Percentiles rank a stretch among this genome's conserved stretches.
Evolutionary conservation across 2,113 vertebrate species (phyloP).

Genomic region (Prunella fulvescens): DNA sequence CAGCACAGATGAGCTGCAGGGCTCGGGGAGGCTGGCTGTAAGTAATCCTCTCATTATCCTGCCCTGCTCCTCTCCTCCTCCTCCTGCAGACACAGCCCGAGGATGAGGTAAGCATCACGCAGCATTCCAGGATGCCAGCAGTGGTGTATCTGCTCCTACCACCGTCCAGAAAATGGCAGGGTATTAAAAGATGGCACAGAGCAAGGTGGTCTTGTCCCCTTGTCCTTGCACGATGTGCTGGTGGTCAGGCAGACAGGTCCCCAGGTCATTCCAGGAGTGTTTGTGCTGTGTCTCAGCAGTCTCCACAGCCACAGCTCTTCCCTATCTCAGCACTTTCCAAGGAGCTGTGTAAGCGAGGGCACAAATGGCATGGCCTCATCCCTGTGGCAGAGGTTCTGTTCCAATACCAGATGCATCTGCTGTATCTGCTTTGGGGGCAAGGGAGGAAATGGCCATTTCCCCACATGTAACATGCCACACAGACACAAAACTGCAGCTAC

Average conservation of each 20-base stretch:
- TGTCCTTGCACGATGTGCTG: fast-evolving
- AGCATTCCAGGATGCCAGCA: neutral
- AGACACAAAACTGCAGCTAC: neutral
- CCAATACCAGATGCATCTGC: fast-evolving
- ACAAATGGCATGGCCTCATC: fast-evolving
- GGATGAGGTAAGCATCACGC: neutral
- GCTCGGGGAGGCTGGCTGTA: neutral
- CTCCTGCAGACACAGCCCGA: neutral
- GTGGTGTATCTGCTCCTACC: neutral
- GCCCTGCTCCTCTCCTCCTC: neutral
- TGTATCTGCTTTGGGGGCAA: neutral
- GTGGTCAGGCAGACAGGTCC: fast-evolving
- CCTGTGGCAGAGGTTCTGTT: neutral
- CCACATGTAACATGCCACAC: neutral
- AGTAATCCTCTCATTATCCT: slow-evolving; percentile 22
- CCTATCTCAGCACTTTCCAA: neutral
- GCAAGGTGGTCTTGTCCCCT: neutral
- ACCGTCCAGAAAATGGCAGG: fast-evolving
- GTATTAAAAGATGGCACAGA: neutral
- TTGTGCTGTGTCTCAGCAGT: neutral
- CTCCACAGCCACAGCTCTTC: neutral
- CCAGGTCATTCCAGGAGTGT: neutral
- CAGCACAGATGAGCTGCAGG: neutral
- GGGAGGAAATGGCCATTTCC: neutral
- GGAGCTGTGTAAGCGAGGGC: fast-evolving